Percentiles rank a stretch among this genome's conserved stretches.
Evolutionary conservation across 2,888 invertebrate species (phyloP).

Genomic region (Plagiodera versicolora): DNA sequence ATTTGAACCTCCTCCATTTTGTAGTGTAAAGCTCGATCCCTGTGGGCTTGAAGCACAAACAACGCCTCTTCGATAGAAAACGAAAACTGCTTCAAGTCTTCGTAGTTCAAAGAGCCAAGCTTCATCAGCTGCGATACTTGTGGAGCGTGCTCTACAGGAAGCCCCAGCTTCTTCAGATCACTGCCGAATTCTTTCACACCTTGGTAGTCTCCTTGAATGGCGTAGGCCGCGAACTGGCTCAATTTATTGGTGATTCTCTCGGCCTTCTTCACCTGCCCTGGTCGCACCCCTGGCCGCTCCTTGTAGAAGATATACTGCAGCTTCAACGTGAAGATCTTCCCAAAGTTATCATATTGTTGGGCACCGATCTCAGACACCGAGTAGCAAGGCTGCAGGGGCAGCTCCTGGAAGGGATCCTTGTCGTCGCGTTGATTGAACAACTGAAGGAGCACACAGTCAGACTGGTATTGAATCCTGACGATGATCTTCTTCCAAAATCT

Average conservation of each 20-base stretch:
- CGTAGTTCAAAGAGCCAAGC: slow-evolving; percentile 85
- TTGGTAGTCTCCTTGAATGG: slow-evolving; percentile 91
- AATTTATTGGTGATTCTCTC: slow-evolving; percentile 88
- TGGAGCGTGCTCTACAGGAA: slow-evolving; percentile 97
- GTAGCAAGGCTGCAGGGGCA: slow-evolving; percentile 92
- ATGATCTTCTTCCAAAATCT: slow-evolving; percentile 96
- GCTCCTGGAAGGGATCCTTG: slow-evolving; percentile 92
- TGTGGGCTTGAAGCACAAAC: slow-evolving; percentile 79
- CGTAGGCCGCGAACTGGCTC: slow-evolving; percentile 91
- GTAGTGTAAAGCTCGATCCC: slow-evolving; percentile 87
- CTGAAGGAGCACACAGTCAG: slow-evolving; percentile 83
- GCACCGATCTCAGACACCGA: slow-evolving; percentile 93
- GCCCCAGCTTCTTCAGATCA: slow-evolving; percentile 87
- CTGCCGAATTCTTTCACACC: slow-evolving; percentile 91
- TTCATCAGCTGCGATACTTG: slow-evolving; percentile 96
- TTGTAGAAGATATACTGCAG: slow-evolving; percentile 97
- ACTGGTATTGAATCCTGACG: slow-evolving; percentile 74
- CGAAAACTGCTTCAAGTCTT: slow-evolving; percentile 91
- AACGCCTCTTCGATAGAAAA: slow-evolving; percentile 90
- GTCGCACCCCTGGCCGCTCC: slow-evolving; percentile 94
- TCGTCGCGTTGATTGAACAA: slow-evolving; percentile 70
- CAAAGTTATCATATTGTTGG: slow-evolving; percentile 98
- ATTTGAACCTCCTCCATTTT: slow-evolving; percentile 97
- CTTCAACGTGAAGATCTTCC: slow-evolving; percentile 98
- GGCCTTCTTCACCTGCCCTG: slow-evolving; percentile 92